phyloP scores from a whole-genome alignment of 2,888 invertebrate genomes.

The Strigamia transsilvanica region DNA sequence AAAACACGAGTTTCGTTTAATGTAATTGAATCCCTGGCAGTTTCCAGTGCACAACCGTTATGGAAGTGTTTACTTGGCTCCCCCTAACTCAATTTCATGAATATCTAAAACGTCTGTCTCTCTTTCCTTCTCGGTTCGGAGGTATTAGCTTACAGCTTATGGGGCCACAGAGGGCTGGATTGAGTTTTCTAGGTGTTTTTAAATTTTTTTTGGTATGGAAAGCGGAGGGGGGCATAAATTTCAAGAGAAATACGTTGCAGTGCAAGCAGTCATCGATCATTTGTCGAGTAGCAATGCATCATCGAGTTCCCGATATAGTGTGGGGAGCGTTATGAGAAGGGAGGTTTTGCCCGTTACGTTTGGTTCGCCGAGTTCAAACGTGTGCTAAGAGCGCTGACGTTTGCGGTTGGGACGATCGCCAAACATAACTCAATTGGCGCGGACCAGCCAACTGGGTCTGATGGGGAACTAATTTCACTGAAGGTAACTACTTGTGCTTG shows the following conservation, averaged over 20 bases:
- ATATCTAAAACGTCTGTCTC: not conserved
- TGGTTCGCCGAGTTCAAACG: constrained; percentile 5
- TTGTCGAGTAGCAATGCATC: constrained; percentile 9
- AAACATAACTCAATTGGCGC: constrained; percentile 4
- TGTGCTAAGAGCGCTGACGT: constrained; percentile 15
- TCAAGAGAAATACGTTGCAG: not conserved
- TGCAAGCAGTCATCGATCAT: constrained; percentile 15
- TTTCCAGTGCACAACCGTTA: not conserved
- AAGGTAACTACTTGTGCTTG: not conserved
- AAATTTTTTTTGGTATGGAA: not conserved
- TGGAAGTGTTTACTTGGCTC: not conserved
- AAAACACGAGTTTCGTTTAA: constrained; percentile 20
- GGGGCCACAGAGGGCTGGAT: too few relatives aligned
- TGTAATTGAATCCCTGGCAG: constrained; percentile 2
- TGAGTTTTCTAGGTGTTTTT: too few relatives aligned
- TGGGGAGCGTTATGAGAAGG: not conserved
- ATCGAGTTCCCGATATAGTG: not conserved
- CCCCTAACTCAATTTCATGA: not conserved
- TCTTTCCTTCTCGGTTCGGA: not conserved
- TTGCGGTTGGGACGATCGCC: constrained; percentile 9
- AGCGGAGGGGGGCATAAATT: not conserved
- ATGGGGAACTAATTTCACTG: constrained; percentile 1
- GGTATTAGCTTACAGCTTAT: not conserved
- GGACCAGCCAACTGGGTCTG: not conserved
- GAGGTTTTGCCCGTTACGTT: constrained; percentile 6